Base-by-base conservation (phyloP, 2,797 vertebrate species). In the Spea hammondii region DNA sequence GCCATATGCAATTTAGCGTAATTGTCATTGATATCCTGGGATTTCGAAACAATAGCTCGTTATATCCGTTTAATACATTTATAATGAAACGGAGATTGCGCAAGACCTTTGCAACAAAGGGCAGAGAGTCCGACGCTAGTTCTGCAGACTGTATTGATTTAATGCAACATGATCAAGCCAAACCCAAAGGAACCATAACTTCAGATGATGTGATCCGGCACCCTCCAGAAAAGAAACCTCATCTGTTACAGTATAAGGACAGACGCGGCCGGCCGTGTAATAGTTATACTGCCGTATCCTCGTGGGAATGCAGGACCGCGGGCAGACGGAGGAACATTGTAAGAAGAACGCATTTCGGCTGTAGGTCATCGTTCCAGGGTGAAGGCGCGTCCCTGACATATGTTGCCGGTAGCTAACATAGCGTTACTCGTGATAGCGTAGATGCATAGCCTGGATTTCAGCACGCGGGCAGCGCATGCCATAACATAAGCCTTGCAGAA, bases 161-260 rank as follows among this genome's bases (percentile, higher is more conserved):
- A 48, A 45, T 57, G 74, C 32, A 68, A 81, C 70, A 50, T 51
- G 60, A 71, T 76, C 46, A 59, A 76, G 73, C 17, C 73, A 59
- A 66, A 60, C 13, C 50, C 54, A 80, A 71, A 76, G 60, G 67
- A 51, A 69, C 53, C 66, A 75, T 64, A 54, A 51, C 17, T 66
- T 59, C 71, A 81, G 75, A 67, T 62, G 48, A 67, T 59, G 55
- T 68, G 74, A 76, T 77, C 76, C 77, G 76, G 77, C 76, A 70
- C 48, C 84, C 70, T 44, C 76, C 44, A 72, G 79, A 83, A 64
- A 85, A 72, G 66, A 74, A 80, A 78, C 70, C 77, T 77, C 84
- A 83, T 55, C 0, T 0, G 57, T 70, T 0, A 0, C 70, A 77
- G 74, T 77, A 76, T 76, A 77, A 0, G 0, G 55, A 79, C 65